phyloP scores from a whole-genome alignment of 2,888 invertebrate species.

The Muschampia staudingeri region DNA sequence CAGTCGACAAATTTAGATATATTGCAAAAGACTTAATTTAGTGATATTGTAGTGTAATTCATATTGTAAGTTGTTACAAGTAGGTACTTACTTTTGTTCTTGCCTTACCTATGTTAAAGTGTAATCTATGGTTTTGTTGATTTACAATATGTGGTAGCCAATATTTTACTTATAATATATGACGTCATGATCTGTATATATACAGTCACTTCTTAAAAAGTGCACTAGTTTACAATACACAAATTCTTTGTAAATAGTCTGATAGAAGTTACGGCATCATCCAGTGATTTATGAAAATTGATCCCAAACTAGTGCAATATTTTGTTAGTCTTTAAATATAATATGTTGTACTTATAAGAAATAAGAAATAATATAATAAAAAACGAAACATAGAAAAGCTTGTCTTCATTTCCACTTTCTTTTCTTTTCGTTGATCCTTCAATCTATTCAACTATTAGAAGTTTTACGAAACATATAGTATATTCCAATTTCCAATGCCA shows the following conservation, averaged over 20 bases:
- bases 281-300: slow-evolving; percentile 1
- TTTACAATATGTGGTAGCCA: background rate
- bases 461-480: slow-evolving; percentile 16
- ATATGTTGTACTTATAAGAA: slow-evolving; percentile 10
- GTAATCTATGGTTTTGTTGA: slow-evolving; percentile 22
- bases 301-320: slow-evolving; percentile 37
- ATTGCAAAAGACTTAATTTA: slow-evolving; percentile 31
- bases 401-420: background rate
- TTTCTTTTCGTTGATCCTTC: background rate
- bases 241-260: slow-evolving; percentile 22
- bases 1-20: slow-evolving; percentile 14
- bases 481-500: background rate
- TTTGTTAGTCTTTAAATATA: background rate
- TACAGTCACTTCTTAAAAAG: slow-evolving; percentile 4
- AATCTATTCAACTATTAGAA: background rate
- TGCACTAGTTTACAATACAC: slow-evolving; percentile 17
- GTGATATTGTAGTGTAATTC: background rate
- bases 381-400: background rate
- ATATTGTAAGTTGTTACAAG: background rate
- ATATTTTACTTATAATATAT: background rate
- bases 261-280: background rate
- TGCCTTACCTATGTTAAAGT: slow-evolving; percentile 27
- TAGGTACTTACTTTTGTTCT: background rate
- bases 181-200: background rate
- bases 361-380: background rate